Base-by-base conservation (phyloP, 2,113 vertebrate genomes). In the Asarcornis scutulata region DNA sequence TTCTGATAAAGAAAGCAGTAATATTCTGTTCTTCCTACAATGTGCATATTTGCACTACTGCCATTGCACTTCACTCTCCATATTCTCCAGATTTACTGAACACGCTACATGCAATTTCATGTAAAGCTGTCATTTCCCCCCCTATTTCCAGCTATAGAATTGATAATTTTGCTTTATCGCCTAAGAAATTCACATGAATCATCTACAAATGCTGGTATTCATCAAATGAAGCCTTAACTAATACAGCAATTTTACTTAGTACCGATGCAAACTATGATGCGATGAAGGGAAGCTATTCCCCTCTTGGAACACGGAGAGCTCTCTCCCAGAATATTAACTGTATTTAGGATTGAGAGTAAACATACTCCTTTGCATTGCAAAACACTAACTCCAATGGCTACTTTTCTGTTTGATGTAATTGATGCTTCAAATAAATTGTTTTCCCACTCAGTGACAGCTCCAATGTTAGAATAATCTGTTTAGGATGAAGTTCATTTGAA, bases 401-500 rank as follows among this genome's bases (percentile, higher is more conserved):
- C n/a, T 84, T 64, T 95, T 86, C 50, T 42, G 11, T 55, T 60
- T 66, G 31, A 50, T 55, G 50, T n/a, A 69, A 85, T 0, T 83
- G 75, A 91, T 68, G 32, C 53, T 90, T 88, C 76, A 88, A 68
- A 95, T 81, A n/a, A 75, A 75, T 69, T 67, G n/a, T 42, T 81
- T 86, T 82, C 15, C 15, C 22, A 63, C 53, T 86, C 77, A 68
- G 6, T 36, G 13, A 34, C 69, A 91, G 66, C 75, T 88, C 22
- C 73, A 82, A 29, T 36, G 38, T 48, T 73, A 72, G n/a, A 90
- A 88, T 68, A 90, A 96, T 76, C 76, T 68, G 56, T 64, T 90
- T 55, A 88, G 77, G 83, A 91, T 69, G 56, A 88, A 83, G 42
- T 79, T 92, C 32, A 95, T 91, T 92, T 94, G 62, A 93, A 94